Base-by-base conservation (phyloP, 2,888 invertebrate species). In the Agrotis puta region DNA sequence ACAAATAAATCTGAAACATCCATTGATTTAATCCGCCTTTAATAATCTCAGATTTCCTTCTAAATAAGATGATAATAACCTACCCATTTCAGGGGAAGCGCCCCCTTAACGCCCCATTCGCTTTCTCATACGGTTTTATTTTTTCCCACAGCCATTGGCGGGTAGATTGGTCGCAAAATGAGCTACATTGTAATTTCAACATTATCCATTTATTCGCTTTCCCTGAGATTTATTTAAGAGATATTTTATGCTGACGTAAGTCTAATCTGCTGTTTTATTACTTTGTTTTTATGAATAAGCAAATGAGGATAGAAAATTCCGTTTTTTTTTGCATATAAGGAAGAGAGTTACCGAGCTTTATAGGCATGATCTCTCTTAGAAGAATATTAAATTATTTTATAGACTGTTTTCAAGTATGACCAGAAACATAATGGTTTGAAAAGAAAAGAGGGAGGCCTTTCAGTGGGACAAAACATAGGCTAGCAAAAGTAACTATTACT, bases 161-260 rank as follows among this genome's bases (percentile, higher is more conserved):
- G 24, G 64, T n/a, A 70, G 50, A 73, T 78, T 71, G 82, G 74
- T 81, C 68, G 85, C 87, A 80, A 87, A 85, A 86, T 85, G 86
- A 87, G 84, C 76, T 78, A 76, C 78, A 76, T 72, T 84, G 85
- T 88, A 89, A 89, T 88, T 89, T 84, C 27, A 61, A 85, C 79
- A 85, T 88, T 88, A 89, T 86, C 81, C 83, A 83, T 85, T 86
- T 85, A 82, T 83, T 64, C 79, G 56, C 62, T 59, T 73, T 77
- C 13, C 56, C 59, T 67, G 74, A 53, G 82, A 82, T 88, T 88
- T 84, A 86, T 89, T 77, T 63, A 43, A 22, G 45, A 59, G 57
- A 74, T 83, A 66, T 84, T 84, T 80, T 75, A 65, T 76, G 72
- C 70, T 51, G 27, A 64, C 43, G 73, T 75, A 65, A 79, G 71